phyloP scores from a whole-genome alignment of 1,140 invertebrate genomes.

The Bactericera cockerelli region DNA sequence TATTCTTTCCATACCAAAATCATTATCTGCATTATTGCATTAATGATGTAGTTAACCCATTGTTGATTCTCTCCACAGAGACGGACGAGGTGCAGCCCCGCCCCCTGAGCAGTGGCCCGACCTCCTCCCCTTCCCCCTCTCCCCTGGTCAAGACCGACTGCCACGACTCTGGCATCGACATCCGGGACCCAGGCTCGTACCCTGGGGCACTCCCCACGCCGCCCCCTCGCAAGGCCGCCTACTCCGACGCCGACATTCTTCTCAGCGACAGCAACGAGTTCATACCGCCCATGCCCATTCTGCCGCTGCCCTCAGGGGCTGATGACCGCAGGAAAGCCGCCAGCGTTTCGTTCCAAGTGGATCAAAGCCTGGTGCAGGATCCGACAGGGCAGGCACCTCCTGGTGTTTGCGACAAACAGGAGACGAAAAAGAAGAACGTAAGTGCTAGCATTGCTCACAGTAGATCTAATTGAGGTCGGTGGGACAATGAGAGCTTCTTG shows the following conservation, averaged over 20 bases:
- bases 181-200: conserved; percentile 40
- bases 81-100: too few species aligned
- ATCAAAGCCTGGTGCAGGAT: conserved; percentile 33
- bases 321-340: conserved; percentile 46
- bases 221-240: too few species aligned
- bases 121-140: conserved; percentile 42
- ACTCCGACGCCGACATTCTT: conserved; percentile 62
- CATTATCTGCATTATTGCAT: too few species aligned
- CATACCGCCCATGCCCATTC: conserved; percentile 58
- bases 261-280: conserved; percentile 51
- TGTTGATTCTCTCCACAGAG: too few species aligned
- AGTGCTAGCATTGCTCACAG: too few species aligned
- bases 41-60: too few species aligned
- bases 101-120: too few species aligned
- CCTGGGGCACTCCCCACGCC: conserved; percentile 35
- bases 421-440: conserved; percentile 36
- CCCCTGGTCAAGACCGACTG: conserved; percentile 55
- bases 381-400: conserved; percentile 31
- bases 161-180: conserved; percentile 79
- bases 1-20: too few species aligned
- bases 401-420: conserved; percentile 30
- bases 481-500: too few species aligned
- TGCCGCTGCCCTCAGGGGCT: conserved; percentile 28
- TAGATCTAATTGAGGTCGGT: too few species aligned
- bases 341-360: conserved; percentile 52